Conservation (phyloP, 1,140 invertebrate species). For the Dermatophagoides farinae region DNA sequence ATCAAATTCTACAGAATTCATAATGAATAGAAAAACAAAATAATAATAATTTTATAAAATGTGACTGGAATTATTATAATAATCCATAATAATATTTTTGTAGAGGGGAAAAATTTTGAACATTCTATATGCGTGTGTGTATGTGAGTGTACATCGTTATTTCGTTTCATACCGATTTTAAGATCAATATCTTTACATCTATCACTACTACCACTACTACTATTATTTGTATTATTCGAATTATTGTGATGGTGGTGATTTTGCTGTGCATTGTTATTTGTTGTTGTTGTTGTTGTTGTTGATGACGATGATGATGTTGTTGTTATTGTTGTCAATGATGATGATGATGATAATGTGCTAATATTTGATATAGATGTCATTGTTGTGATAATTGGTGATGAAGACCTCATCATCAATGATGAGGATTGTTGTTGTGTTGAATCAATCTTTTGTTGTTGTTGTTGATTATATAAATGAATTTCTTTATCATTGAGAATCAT, state of each 20-base stretch:
- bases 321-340: too few species aligned
- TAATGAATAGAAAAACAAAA: slow-evolving; percentile 22
- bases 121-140: background rate
- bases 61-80: background rate
- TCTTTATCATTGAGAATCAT: slow-evolving; percentile 22
- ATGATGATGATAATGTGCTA: too few species aligned
- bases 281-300: too few species aligned
- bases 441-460: background rate
- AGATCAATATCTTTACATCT: background rate
- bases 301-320: too few species aligned
- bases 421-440: background rate
- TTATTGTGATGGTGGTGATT: too few species aligned
- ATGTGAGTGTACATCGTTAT: too few species aligned
- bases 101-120: background rate
- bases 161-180: background rate
- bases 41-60: background rate
- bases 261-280: too few species aligned
- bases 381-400: too few species aligned
- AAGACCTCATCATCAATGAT: too few species aligned
- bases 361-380: too few species aligned
- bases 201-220: slow-evolving; percentile 12
- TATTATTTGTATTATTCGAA: background rate
- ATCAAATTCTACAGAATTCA: slow-evolving; percentile 81
- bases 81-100: background rate
- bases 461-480: slow-evolving; percentile 17